Evolutionary conservation across 2,888 invertebrate genomes (phyloP), one percentile per base, ranked within the genome.

Genomic region (Coronaproctus castanopsis): DNA sequence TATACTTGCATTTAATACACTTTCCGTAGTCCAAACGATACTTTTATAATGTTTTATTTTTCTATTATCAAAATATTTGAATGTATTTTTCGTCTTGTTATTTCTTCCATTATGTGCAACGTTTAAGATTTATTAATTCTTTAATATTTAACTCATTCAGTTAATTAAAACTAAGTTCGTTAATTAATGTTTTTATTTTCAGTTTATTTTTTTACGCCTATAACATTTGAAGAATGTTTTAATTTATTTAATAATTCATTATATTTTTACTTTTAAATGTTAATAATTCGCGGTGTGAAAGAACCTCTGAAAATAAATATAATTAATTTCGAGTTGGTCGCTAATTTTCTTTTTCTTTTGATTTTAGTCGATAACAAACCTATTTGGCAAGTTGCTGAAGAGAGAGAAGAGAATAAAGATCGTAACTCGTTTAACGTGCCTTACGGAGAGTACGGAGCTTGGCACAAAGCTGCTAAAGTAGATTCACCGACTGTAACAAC

Each of bases 391-490:
- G 91, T 97, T 68, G 98, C 98, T 0, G 98, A 99, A 73, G 97
- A 98, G 70, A 79, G 96, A 2, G 97, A 98, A 72, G 96, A 95
- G 72, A 93, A 92, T 74, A 97, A 97, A 73, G 81, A 80, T 67
- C 78, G 85, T 69, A 87, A 87, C 73, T 82, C 85, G 69, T 89
- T 87, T 70, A 88, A 88, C 70, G 85, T 86, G 21, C 91, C 91
- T 0, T 90, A 90, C 67, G 89, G 89, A 3, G 87, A 87, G 68
- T 74, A 73, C 63, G 91, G 91, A 19, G 92, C 91, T 21, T 96
- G 95, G 95, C 95, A 96, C 72, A 96, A 95, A 74, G 93, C 95
- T 58, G 93, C 95, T 55, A 96, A 95, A 78, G 93, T 95, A 64
- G 96, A 96, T 72, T 91, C 91, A 1, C 93, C 95, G 0, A 95